Evolutionary conservation across 1,140 invertebrate species (phyloP), one percentile per base, ranked within the genome.

Genomic region (Hypsibius dujardini): DNA sequence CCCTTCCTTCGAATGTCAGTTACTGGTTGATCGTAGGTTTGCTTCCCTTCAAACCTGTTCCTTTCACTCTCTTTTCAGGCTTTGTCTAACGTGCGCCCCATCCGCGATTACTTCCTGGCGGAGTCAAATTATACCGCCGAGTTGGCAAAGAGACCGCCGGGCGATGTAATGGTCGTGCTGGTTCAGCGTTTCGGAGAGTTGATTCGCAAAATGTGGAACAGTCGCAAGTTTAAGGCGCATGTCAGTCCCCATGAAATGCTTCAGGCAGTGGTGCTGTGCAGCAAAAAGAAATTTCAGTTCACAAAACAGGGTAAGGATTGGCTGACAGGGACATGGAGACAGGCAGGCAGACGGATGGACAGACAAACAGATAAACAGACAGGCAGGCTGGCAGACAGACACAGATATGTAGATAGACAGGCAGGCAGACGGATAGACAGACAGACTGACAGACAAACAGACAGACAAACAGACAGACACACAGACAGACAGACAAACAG

Each of bases 201-300:
- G 2, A 86, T 98, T 79, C 80, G 96, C 1, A 99, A 99, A 80
- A 82, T 99, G 74, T 99, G 96, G 96, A 99, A 99, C 81, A 94
- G 95, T 0, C 82, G 92, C 72, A 98, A 98, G 78, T 99, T 99
- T 77, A 98, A 98, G 82, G 90, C 95, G 1, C 96, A 99, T 78
- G 96, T 99, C 1, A 97, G 93, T 70, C 96, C 96, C 0, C 96
- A 99, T 80, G 96, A 99, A 84, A 99, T 99, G 95, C 81, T 99
- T 15, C 96, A 99, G 81, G 92, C 96, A 47, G 94, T 99, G 47
- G 95, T 98, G 1, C 81, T 98, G 2, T 98, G 93, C 87, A 96
- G 92, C 76, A 91, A 93, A 79, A 99, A 99, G 77, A 86, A 87
- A 75, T 99, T 98, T 79, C 95, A 99, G 78, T 96, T 99, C 78